phyloP scores from a whole-genome alignment of 2,888 invertebrate genomes.

The Drosophila borealis region DNA sequence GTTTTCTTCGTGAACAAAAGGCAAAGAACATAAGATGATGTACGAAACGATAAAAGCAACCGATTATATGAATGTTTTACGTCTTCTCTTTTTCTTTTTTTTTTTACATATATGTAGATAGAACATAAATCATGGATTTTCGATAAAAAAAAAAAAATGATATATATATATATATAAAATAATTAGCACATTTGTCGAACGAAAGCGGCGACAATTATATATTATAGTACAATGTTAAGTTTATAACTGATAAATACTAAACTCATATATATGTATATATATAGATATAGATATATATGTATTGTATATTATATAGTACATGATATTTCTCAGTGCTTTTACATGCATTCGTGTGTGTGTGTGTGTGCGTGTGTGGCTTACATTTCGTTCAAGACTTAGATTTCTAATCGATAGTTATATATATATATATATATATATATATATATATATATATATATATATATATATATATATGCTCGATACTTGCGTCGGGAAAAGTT shows the following conservation, averaged over 20 bases:
- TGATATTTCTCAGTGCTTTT: constrained; percentile 45
- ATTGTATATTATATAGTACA: constrained; percentile 37
- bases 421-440: neutral
- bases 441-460: neutral
- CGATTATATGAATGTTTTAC: constrained; percentile 27
- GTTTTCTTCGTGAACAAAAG: constrained; percentile 20
- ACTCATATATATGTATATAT: constrained; percentile 29
- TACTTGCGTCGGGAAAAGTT: constrained; percentile 24
- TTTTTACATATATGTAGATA: constrained; percentile 20
- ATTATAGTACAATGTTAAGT: constrained; percentile 49
- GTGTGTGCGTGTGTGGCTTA: constrained; percentile 38
- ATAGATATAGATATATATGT: constrained; percentile 6
- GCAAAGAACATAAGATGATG: constrained; percentile 24
- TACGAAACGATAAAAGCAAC: constrained; percentile 38
- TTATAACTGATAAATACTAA: constrained; percentile 44
- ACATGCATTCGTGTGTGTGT: constrained; percentile 46
- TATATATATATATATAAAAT: neutral
- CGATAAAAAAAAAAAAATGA: constrained; percentile 8
- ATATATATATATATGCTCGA: constrained; percentile 13
- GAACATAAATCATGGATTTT: constrained; percentile 42
- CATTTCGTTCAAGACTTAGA: constrained; percentile 51
- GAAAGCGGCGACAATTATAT: constrained; percentile 21
- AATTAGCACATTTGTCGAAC: constrained; percentile 48
- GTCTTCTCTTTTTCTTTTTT: constrained; percentile 15
- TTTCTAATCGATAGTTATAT: constrained; percentile 10